Conservation (phyloP, 2,797 vertebrate species). For the Distichodus sexfasciatus region DNA sequence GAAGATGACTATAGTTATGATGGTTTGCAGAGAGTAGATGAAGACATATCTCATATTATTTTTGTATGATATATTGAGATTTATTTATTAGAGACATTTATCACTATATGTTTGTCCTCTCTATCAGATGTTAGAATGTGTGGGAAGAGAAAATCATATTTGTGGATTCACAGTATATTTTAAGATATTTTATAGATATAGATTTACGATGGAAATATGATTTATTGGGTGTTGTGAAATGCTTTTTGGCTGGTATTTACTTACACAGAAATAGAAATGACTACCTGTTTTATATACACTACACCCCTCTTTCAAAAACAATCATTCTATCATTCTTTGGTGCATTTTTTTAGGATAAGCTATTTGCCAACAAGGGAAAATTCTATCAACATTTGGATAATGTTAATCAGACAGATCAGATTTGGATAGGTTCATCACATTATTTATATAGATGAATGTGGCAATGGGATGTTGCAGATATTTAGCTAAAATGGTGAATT, state of each 20-base stretch:
- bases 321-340: no score
- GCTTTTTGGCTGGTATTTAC: constrained; percentile 19
- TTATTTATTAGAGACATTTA: constrained; percentile 41
- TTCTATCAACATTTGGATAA: not conserved
- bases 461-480: constrained; percentile 47
- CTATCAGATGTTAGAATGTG: constrained; percentile 43
- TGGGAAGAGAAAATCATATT: constrained; percentile 39
- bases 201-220: constrained; percentile 34
- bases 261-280: constrained; percentile 24
- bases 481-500: constrained; percentile 26
- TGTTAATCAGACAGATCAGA: not conserved
- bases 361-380: not conserved
- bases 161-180: constrained; percentile 47
- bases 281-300: not conserved
- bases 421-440: constrained; percentile 62
- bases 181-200: constrained; percentile 42
- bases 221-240: constrained; percentile 42
- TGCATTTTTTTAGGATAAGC: no score
- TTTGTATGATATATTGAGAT: constrained; percentile 49
- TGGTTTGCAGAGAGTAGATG: constrained; percentile 36
- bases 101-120: constrained; percentile 30
- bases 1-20: constrained; percentile 24
- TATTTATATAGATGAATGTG: constrained; percentile 60
- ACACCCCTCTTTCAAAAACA: not conserved
- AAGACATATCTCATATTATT: constrained; percentile 44